Evolutionary conservation across 92 coral and sea anemone species (phyloP), one percentile per base, ranked within the genome.

Genomic region (Actinostola sp.): DNA sequence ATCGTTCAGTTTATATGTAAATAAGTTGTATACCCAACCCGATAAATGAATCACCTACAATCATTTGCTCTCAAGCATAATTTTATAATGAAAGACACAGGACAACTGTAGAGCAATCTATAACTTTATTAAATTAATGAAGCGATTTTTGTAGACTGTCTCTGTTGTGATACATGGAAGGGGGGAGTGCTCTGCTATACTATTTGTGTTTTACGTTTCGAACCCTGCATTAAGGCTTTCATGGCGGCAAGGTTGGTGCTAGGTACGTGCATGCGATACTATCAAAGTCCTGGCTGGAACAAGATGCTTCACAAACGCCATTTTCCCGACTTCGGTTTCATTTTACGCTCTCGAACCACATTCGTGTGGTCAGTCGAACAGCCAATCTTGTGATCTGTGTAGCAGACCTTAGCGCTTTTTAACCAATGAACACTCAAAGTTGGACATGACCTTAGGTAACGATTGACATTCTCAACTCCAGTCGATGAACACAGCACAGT

Each of bases 31-130:
- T 44, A 19, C 57, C 19, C 46, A 19, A 34, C 48, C 19, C 25
- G 26, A 64, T 50, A 21, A 39, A 5, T 21, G 59, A 66, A 75
- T 75, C 81, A 50, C 72, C 20, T 64, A 73, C 79, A 61, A 59
- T 73, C 70, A 46, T 73, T 73, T 59, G 81, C 69, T 64, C 72
- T 63, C 72, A 63, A 75, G 81, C 81, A 32, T 75, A 75, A 75
- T 75, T 75, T 75, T 75, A 75, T 75, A 75, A 75, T 33, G 43
- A 75, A 57, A 12, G 53, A 46, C 56, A 66, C 50, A 20, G 38
- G 61, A 68, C 61, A 64, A 75, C 81, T 75, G 81, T 75, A 75
- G 81, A 75, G 72, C 81, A 75, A 66, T 75, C 51, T 50, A 64
- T 75, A 61, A 75, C 63, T 75, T 75, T 75, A 75, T 75, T 75